phyloP scores from a whole-genome alignment of 2,797 vertebrate genomes.

The Sarcoramphus papa region DNA sequence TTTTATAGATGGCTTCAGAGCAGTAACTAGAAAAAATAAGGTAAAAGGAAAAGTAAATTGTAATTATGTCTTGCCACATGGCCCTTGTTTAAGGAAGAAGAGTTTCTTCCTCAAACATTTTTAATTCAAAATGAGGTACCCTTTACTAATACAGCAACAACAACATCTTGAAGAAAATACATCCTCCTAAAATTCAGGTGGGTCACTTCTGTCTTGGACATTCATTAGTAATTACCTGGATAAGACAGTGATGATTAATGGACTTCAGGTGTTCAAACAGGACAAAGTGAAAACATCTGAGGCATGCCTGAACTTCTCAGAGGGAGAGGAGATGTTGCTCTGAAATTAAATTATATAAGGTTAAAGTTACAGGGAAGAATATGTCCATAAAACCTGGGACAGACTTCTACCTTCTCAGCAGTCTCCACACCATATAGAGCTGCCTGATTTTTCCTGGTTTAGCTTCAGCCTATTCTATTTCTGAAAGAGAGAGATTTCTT shows the following conservation, averaged over 20 bases:
- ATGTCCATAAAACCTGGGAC: not conserved
- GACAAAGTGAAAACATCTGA: not conserved
- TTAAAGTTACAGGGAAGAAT: not conserved
- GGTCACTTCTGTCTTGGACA: not conserved
- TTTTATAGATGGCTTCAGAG: not conserved
- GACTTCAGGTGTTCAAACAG: not conserved
- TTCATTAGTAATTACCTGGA: not conserved
- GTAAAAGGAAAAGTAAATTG: not conserved
- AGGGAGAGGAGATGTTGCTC: not conserved
- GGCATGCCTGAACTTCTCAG: not conserved
- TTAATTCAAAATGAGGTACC: not conserved
- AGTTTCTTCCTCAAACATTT: not conserved
- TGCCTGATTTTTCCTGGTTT: not conserved
- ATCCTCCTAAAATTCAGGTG: not conserved
- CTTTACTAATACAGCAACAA: not conserved
- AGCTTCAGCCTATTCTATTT: not conserved
- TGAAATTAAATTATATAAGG: not conserved
- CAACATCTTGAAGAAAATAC: not conserved
- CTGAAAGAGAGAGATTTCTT: not conserved
- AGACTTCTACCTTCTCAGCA: not conserved
- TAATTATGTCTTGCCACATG: not conserved
- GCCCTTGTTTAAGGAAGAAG: not conserved
- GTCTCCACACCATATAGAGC: not conserved
- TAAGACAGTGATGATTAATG: not conserved
- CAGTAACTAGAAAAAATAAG: not conserved